Conservation (phyloP, 1,140 invertebrate species). For the Caenorhabditis latens region DNA sequence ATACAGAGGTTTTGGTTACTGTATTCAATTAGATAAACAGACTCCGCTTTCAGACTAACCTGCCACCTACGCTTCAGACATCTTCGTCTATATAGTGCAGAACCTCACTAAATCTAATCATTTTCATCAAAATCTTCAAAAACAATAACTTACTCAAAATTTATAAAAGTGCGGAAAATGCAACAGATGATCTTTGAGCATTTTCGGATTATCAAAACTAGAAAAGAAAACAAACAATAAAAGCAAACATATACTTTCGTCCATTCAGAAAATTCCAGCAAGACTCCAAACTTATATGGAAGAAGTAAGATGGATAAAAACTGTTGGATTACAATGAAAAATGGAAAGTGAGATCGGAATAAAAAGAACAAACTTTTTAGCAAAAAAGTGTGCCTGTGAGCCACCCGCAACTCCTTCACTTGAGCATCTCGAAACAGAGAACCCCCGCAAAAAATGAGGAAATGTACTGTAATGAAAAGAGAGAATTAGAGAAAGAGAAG, state of each 20-base stretch:
- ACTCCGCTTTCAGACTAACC: no score
- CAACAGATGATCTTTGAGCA: not conserved
- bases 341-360: not conserved
- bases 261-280: not conserved
- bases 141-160: no score
- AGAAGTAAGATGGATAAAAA: not conserved
- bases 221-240: conserved; percentile 4
- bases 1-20: no score
- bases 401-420: not conserved
- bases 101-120: no score
- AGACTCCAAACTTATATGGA: not conserved
- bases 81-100: no score
- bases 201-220: conserved; percentile 18
- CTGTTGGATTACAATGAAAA: not conserved
- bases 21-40: no score
- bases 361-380: conserved; percentile 39
- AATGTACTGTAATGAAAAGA: not conserved
- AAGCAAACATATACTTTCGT: not conserved
- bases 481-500: conserved; percentile 19
- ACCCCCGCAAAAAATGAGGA: conserved; percentile 22
- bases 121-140: no score
- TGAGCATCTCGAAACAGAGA: conserved; percentile 53
- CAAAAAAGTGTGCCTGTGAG: not conserved
- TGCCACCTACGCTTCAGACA: no score
- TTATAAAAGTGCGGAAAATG: no score